Evolutionary conservation across 2,797 vertebrate genomes (phyloP), one percentile per base, ranked within the genome.

Genomic region (Cyclopterus lumpus): DNA sequence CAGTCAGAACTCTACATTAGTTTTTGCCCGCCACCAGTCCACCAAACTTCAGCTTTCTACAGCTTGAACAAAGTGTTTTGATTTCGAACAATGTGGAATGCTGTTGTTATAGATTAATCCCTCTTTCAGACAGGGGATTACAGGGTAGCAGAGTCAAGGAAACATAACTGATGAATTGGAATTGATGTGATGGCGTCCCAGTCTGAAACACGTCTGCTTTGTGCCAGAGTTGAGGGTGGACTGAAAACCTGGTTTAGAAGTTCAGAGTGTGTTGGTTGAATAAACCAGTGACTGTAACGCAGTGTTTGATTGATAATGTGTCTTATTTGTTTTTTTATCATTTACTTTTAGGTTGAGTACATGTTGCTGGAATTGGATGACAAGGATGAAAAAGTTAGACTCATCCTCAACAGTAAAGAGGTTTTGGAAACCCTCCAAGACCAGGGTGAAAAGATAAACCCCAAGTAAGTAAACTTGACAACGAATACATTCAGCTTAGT

Each of bases 351-450:
- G 98, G 98, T 99, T 58, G 98, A 99, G 79, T 99, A 99, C 90
- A 99, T 99, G 96, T 83, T 99, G 87, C 93, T 99, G 67, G 96
- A 97, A 71, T 93, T 99, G 86, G 96, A 99, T 80, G 96, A 97
- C 70, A 94, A 96, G 75, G 93, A 96, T 64, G 96, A 98, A 87
- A 99, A 95, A 89, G 98, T 96, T 30, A 95, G 90, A 2, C 91
- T 99, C 58, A 73, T 95, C 59, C 92, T 99, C 76, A 95, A 94
- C 0, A 96, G 96, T 57, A 93, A 91, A 72, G 94, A 97, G 10
- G 93, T 99, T 92, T 90, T 99, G 91, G 96, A 97, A 65, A 97
- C 91, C 0, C 96, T 99, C 26, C 98, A 99, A 93, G 96, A 97
- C 54, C 95, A 96, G 70, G 98, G 98, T 15, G 98, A 99, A 94